These are phyloP conservation scores for Holotrichia oblita DNA, from an alignment of 1,140 invertebrate genomes.

Conservation along the genomic window DNA sequence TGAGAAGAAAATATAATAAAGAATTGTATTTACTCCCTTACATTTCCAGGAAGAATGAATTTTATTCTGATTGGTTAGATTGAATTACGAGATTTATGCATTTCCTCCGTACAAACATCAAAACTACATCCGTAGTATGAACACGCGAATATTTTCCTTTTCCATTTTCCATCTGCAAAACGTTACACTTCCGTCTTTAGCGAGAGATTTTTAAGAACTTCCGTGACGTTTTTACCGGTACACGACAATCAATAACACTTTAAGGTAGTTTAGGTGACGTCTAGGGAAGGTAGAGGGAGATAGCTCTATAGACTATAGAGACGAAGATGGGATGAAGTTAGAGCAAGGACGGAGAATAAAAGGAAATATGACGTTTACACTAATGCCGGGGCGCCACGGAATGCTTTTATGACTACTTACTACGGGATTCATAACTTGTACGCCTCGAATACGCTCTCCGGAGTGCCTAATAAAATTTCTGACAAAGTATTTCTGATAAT, in stretches of 20 bases:
- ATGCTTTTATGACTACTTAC: slow-evolving; percentile 54
- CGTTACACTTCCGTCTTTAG: background rate
- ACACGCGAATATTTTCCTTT: too few relatives aligned
- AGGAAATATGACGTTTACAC: slow-evolving; percentile 53
- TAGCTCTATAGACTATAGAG: background rate
- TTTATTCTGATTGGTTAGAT: too few relatives aligned
- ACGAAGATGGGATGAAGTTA: background rate
- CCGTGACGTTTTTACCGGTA: background rate
- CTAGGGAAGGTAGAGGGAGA: background rate
- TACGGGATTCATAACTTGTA: slow-evolving; percentile 49
- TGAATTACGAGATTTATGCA: too few relatives aligned
- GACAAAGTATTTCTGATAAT: slow-evolving; percentile 31
- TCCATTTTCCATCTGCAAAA: background rate
- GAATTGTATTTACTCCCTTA: too few relatives aligned
- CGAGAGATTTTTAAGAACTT: background rate
- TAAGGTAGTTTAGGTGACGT: background rate
- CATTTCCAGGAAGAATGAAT: too few relatives aligned
- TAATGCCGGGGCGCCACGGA: slow-evolving; percentile 51
- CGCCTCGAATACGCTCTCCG: background rate
- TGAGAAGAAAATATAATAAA: too few relatives aligned
- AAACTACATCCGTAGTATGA: too few relatives aligned
- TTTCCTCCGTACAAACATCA: too few relatives aligned
- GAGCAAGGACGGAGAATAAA: slow-evolving; percentile 43
- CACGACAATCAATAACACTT: background rate
- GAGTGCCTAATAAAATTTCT: slow-evolving; percentile 24